Percentiles rank a stretch among this genome's conserved stretches.
phyloP scores from a whole-genome alignment of 2,888 invertebrate species.

The Timema podura region DNA sequence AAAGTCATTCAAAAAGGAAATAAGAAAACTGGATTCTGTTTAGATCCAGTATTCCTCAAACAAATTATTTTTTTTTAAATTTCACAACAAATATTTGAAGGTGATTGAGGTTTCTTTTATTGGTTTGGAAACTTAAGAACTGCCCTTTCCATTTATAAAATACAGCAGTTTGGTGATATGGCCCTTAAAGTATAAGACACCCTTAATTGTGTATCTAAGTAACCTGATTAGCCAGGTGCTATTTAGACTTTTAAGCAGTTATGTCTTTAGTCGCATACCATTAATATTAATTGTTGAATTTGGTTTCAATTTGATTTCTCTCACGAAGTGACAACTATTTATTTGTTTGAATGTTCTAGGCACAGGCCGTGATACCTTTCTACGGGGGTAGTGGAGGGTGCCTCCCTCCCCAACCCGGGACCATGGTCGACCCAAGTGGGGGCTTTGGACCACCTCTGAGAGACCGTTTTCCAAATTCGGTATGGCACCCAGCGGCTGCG shows the following conservation, averaged over 20 bases:
- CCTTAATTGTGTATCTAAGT: background rate
- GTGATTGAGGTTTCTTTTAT: too few species aligned
- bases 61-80: too few species aligned
- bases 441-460: slow-evolving; percentile 33
- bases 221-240: background rate
- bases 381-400: slow-evolving; percentile 33
- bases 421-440: slow-evolving; percentile 25
- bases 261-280: background rate
- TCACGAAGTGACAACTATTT: background rate
- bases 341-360: slow-evolving; percentile 45
- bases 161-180: too few species aligned
- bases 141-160: too few species aligned
- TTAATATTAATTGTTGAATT: background rate
- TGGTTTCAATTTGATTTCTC: background rate
- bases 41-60: too few species aligned
- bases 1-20: too few species aligned
- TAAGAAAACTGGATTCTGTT: too few species aligned
- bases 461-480: slow-evolving; percentile 35
- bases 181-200: background rate
- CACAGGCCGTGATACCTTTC: slow-evolving; percentile 51
- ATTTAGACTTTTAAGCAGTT: background rate
- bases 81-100: too few species aligned
- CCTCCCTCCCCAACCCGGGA: slow-evolving; percentile 23
- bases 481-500: slow-evolving; percentile 37
- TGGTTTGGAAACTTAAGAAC: too few species aligned